Base-by-base conservation (phyloP, 1,140 invertebrate genomes). In the Drosophila serrata region DNA sequence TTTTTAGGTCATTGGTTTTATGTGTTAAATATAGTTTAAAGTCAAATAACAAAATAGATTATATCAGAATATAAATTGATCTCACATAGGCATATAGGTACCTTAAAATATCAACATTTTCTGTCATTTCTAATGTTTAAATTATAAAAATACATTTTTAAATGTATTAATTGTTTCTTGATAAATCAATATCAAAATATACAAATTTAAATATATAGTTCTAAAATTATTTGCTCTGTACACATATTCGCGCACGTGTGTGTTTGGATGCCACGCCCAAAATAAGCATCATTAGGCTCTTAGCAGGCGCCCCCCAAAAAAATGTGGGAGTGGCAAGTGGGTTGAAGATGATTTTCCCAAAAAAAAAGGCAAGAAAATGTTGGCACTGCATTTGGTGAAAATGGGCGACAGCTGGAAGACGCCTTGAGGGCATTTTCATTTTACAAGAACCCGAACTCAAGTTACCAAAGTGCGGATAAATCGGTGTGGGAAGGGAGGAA, bases 251-350 rank as follows among this genome's bases (percentile, higher is more conserved):
- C 46, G 6, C n/a, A n/a, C 12, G 37, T 57, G 15, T 40, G 31
- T 24, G 43, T 45, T 42, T 55, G 56, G 60, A 31, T 46, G 59
- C 75, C 53, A 62, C 58, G 63, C 63, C 74, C 53, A 57, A 64
- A 88, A 88, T 90, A 90, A 88, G 84, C 85, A 80, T 85, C 85
- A 90, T 88, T 88, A 90, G 58, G 77, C 77, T 81, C 64, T 90
- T 84, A 64, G 81, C 80, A 90, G 84, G 76, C 72, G 68, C 58
- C 49, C 31, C 33, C 13, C n/a, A n/a, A 9, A n/a, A 75, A 65
- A 57, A 24, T 13, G 13, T 53, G 27, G 57, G 57, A 48, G 64
- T 45, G 19, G 46, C 37, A 19, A n/a, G n/a, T 48, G 45, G 35
- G 35, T 61, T 57, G 51, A 82, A 88, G 79, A 87, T 87, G 82